Evolutionary conservation across 2,113 vertebrate species (phyloP).

Genomic region (Gallinago undulata): DNA sequence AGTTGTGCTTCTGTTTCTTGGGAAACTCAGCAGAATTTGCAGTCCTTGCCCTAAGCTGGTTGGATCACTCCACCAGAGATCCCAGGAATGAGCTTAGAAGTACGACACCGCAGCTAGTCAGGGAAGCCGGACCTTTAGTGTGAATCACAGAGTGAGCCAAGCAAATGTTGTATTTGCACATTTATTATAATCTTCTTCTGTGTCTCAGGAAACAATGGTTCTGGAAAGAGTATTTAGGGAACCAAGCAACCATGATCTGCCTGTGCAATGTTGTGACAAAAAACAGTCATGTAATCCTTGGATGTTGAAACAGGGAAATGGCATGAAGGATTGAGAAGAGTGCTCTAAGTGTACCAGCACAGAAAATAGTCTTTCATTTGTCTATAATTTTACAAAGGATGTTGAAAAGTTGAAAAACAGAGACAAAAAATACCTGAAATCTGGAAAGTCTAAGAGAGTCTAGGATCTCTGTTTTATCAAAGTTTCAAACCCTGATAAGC

Average conservation of each 20-base stretch:
- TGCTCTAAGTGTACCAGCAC: neutral
- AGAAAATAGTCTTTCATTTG: neutral
- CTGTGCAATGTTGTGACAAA: neutral
- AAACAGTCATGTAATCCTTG: neutral
- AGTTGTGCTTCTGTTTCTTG: neutral
- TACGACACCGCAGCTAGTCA: neutral
- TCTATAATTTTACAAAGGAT: neutral
- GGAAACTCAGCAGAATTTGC: neutral
- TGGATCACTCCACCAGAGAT: neutral
- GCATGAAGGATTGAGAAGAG: neutral
- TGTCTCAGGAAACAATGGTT: neutral
- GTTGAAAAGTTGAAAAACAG: neutral
- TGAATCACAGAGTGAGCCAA: neutral
- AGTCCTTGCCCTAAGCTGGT: neutral
- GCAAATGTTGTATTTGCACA: neutral
- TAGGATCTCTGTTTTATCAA: neutral
- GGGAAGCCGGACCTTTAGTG: neutral
- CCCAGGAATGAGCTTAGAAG: neutral
- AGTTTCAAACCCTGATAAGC: neutral
- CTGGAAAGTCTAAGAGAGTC: neutral
- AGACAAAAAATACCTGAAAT: neutral
- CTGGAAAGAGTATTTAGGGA: neutral
- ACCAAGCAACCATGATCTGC: neutral
- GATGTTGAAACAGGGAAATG: neutral
- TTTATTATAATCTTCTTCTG: neutral